Evolutionary conservation across 1,140 invertebrate genomes (phyloP), one percentile per base, ranked within the genome.

Genomic region (Leptonema lineaticorne): DNA sequence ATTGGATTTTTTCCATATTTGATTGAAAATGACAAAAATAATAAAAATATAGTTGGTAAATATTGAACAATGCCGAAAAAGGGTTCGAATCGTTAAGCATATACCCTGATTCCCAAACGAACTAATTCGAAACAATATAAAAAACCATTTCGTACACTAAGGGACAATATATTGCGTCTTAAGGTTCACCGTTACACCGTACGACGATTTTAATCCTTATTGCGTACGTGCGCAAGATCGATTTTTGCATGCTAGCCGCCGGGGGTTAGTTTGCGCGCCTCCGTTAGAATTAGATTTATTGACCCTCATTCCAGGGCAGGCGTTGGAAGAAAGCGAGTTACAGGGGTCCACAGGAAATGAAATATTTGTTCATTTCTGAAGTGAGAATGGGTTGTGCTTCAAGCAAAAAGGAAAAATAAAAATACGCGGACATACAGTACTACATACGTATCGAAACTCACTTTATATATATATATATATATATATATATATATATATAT

Each of bases 291-390:
- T 70, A 70, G 69, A 70, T 70, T 70, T 70, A 70, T 70, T 67
- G 65, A 46, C 64, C 64, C 64, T 48, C 59, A 56, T 63, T 70
- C 59, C 69, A 29, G 62, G 46, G 22, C 59, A 28, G 3, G 8
- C 64, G 26, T 41, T 53, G 46, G 56, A 70, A 70, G 58, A 70
- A 70, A 70, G 60, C 60, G 59, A 59, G 69, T 59, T 69, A 69
- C 68, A 66, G 56, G 30, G 56, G 68, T 65, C 58, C 59, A 37
- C 59, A 63, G 69, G 65, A 70, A 70, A 70, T 70, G 69, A 70
- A 70, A 70, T 70, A 70, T 70, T 70, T 70, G 64, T 67, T 67
- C 69, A 70, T 70, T 70, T 70, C 69, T 33, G 58, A 67, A 70
- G 69, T 64, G 48, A 67, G 41, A 45, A 63, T 59, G 28, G 24